Evolutionary conservation across 2,113 vertebrate species (phyloP).

Genomic region (Danionella cerebrum): DNA sequence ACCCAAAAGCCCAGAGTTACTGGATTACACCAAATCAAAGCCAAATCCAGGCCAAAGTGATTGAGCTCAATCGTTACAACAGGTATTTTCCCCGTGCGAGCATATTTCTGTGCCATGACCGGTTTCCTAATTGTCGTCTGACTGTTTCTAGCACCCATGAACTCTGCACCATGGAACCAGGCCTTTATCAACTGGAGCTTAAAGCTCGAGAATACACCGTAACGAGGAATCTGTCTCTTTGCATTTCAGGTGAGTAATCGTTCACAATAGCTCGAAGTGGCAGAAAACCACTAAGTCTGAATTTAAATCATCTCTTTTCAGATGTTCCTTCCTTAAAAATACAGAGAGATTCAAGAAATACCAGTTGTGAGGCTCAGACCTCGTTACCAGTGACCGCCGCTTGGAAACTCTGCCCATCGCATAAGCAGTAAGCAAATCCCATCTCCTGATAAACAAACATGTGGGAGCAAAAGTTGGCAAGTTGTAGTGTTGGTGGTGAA

Average conservation of each 20-base stretch:
- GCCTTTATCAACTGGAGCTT: conserved; percentile 74
- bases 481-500: no score
- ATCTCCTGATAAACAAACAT: no score
- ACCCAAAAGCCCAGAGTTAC: conserved; percentile 69
- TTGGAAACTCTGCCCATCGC: conserved; percentile 30
- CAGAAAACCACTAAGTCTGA: background rate
- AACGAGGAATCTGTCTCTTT: conserved; percentile 69
- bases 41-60: conserved; percentile 27
- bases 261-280: background rate
- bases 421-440: conserved; percentile 33
- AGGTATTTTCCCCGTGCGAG: conserved; percentile 16
- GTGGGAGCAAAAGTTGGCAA: no score
- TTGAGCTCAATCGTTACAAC: background rate
- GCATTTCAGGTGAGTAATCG: conserved; percentile 72
- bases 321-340: conserved; percentile 6
- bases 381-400: background rate
- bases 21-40: conserved; percentile 65
- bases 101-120: background rate
- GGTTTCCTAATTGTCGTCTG: background rate
- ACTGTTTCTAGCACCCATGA: conserved; percentile 63
- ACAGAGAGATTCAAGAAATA: rapidly evolving
- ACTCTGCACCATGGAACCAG: conserved; percentile 70
- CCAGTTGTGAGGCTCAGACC: conserved; percentile 28
- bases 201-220: conserved; percentile 61
- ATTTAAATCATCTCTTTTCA: conserved; percentile 15